phyloP scores from a whole-genome alignment of 2,888 invertebrate genomes.

The Noctua comes region DNA sequence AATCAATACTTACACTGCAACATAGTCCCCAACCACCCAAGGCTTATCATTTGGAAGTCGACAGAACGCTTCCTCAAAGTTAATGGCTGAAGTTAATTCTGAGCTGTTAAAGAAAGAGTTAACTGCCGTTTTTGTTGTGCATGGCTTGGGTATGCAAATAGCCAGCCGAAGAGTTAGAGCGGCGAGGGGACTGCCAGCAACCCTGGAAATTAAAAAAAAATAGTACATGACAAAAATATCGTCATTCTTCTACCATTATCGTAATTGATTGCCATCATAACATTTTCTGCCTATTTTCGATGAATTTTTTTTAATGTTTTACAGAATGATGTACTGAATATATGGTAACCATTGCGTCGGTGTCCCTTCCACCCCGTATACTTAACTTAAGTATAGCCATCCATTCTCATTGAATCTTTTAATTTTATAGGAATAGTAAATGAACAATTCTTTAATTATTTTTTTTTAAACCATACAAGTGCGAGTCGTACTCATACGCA shows the following conservation, averaged over 20 bases:
- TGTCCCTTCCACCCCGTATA: too few relatives aligned
- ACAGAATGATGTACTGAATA: too few relatives aligned
- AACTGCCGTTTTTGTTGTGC: slow-evolving; percentile 75
- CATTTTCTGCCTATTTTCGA: too few relatives aligned
- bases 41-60: slow-evolving; percentile 83
- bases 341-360: too few relatives aligned
- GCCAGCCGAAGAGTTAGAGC: slow-evolving; percentile 68
- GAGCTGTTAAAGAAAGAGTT: slow-evolving; percentile 67
- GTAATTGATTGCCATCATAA: too few relatives aligned
- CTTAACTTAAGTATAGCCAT: too few relatives aligned
- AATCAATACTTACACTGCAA: slow-evolving; percentile 77
- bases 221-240: background rate
- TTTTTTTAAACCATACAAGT: too few relatives aligned
- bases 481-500: too few relatives aligned
- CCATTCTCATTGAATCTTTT: too few relatives aligned
- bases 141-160: slow-evolving; percentile 81
- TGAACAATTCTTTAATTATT: too few relatives aligned
- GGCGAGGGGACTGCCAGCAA: slow-evolving; percentile 18
- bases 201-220: slow-evolving; percentile 34
- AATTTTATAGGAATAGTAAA: too few relatives aligned
- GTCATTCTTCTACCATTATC: background rate
- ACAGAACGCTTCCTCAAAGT: slow-evolving; percentile 75
- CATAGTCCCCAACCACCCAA: slow-evolving; percentile 81
- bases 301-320: too few relatives aligned
- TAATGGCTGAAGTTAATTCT: slow-evolving; percentile 60